Evolutionary conservation across 2,113 vertebrate genomes (phyloP).

Genomic region (Heterochromis multidens): DNA sequence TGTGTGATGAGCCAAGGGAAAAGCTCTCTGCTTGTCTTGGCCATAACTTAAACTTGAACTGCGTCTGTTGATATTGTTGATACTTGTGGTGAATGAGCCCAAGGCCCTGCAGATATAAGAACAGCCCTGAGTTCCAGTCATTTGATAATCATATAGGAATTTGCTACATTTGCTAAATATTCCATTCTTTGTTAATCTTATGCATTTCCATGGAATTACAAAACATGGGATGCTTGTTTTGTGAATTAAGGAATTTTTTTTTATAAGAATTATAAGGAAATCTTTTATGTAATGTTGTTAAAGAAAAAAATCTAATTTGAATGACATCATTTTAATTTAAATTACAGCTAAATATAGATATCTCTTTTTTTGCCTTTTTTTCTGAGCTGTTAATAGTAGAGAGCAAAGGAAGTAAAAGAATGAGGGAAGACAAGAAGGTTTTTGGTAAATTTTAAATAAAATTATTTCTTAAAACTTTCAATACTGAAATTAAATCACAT

Average conservation of each 20-base stretch:
- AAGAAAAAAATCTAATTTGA: background rate
- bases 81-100: background rate
- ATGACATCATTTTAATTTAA: background rate
- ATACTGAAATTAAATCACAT: background rate
- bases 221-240: conserved; percentile 15
- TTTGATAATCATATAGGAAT: conserved; percentile 65
- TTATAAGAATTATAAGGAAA: background rate
- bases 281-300: background rate
- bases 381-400: background rate
- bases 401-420: background rate
- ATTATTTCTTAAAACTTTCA: background rate
- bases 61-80: conserved; percentile 22
- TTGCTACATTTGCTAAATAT: conserved; percentile 23
- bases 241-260: conserved; percentile 3
- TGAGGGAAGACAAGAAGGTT: background rate
- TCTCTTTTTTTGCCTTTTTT: background rate
- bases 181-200: conserved; percentile 37
- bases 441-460: background rate
- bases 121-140: conserved; percentile 36
- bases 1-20: conserved; percentile 1
- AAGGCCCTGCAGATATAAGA: conserved; percentile 38
- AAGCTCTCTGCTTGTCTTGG: background rate
- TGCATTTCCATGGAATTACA: conserved; percentile 19
- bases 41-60: background rate
- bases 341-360: background rate